phyloP scores from a whole-genome alignment of 2,113 vertebrate species.

The Pterocles gutturalis region DNA sequence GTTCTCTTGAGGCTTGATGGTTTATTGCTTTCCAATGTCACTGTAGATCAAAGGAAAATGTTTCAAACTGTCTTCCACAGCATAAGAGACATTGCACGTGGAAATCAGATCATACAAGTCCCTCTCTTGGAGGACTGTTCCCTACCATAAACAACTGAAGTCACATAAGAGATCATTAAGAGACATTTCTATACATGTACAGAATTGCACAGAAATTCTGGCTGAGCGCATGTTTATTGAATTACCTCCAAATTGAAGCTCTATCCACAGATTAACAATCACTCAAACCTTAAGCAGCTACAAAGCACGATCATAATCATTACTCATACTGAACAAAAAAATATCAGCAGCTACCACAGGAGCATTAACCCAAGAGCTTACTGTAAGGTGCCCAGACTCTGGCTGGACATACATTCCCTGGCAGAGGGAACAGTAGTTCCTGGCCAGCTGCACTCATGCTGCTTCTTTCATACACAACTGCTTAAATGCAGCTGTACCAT shows the following conservation, averaged over 20 bases:
- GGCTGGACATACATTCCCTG: not conserved
- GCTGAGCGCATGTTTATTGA: not conserved
- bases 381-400: not conserved
- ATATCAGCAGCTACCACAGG: not conserved
- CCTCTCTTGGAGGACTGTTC: not conserved
- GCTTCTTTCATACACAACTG: not conserved
- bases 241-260: not conserved
- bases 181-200: not conserved
- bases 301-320: not conserved
- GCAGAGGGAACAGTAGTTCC: not conserved
- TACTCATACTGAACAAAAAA: not conserved
- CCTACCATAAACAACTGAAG: not conserved
- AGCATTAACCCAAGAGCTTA: not conserved
- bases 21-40: conserved; percentile 10
- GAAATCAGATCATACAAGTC: not conserved
- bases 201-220: not conserved
- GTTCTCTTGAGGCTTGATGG: not conserved
- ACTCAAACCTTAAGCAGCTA: not conserved
- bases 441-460: not conserved
- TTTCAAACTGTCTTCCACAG: not conserved
- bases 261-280: not conserved
- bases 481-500: not conserved
- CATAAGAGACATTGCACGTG: not conserved
- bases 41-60: conserved; percentile 28
- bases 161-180: not conserved